A percentile compares a stretch with the other conserved stretches of the same genome.
phyloP scores from a whole-genome alignment of 1,140 invertebrate species.

The Aphis gossypii region DNA sequence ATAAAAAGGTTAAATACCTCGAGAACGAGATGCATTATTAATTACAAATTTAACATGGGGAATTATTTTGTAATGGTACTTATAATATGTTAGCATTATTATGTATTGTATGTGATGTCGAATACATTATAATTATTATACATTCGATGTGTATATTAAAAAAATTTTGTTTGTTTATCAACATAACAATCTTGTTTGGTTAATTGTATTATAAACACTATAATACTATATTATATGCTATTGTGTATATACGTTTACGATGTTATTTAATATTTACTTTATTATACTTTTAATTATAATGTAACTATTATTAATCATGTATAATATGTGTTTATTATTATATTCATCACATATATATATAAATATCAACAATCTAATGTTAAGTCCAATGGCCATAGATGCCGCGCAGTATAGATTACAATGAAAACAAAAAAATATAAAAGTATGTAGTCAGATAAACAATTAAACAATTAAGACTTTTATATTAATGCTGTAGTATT shows the following conservation, averaged over 20 bases:
- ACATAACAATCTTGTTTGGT: neutral
- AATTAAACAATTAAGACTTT: too few relatives aligned
- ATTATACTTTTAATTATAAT: neutral
- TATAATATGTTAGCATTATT: neutral
- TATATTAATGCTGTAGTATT: too few relatives aligned
- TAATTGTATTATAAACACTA: too few relatives aligned
- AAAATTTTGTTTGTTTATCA: neutral
- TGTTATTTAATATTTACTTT: conserved; percentile 3
- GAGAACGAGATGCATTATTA: neutral
- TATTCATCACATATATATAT: neutral
- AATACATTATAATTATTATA: neutral
- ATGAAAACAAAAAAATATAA: neutral
- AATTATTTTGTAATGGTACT: neutral
- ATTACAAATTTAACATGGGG: neutral
- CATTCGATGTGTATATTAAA: too few relatives aligned
- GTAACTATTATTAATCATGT: neutral
- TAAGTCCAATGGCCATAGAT: neutral
- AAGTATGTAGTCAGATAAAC: neutral
- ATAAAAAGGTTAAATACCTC: neutral
- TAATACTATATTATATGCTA: neutral
- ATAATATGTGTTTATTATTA: neutral
- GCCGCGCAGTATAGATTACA: neutral
- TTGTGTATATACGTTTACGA: neutral
- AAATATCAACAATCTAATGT: neutral
- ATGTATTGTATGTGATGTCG: neutral